Evolutionary conservation across 2,888 invertebrate genomes (phyloP), one percentile per base, ranked within the genome.

Genomic region (Amphimallon solstitiale): DNA sequence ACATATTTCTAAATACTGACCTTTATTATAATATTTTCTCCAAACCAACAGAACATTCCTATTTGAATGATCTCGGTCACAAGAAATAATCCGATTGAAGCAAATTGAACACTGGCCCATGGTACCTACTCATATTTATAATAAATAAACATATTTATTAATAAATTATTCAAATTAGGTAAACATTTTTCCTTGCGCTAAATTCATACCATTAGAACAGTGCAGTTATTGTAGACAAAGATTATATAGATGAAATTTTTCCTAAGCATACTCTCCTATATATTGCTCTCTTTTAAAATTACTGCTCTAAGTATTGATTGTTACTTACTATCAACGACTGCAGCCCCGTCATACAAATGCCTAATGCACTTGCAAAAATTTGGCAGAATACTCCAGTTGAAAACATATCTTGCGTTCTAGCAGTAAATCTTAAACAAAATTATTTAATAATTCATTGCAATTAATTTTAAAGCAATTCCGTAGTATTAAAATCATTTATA

Each of bases 351-450:
- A 34, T 12, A 5, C 49, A 51, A 10, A 51, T 34, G 1, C 49
- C 49, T 14, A 51, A 15, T 2, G 34, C 34, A 34, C 49, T 51
- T 34, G 15, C 29, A 6, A 51, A 14, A 12, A 51, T 51, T 51
- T 51, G 49, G 2, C 29, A 5, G 14, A 51, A 51, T 34, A 34
- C 34, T 7, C 29, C 49, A 9, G 12, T 51, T 14, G 49, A 2
- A 23, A 34, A 51, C 1, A 51, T 34, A 6, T 34, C 12, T 10
- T 51, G 49, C 2, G 49, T 51, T 34, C 7, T 51, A 6, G 12
- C 34, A 9, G 34, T 15, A 15, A 51, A 51, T 1, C 49, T 51
- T 34, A 34, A 51, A 9, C 17, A 45, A 45, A 17, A 23, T 23
- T 45, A 45, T 2, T 6, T 15, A 10, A 15, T 2, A 43, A 43